A percentile compares a stretch with the other conserved stretches of the same genome.
Conservation (phyloP, 1,140 invertebrate species). For the Cepaea nemoralis region DNA sequence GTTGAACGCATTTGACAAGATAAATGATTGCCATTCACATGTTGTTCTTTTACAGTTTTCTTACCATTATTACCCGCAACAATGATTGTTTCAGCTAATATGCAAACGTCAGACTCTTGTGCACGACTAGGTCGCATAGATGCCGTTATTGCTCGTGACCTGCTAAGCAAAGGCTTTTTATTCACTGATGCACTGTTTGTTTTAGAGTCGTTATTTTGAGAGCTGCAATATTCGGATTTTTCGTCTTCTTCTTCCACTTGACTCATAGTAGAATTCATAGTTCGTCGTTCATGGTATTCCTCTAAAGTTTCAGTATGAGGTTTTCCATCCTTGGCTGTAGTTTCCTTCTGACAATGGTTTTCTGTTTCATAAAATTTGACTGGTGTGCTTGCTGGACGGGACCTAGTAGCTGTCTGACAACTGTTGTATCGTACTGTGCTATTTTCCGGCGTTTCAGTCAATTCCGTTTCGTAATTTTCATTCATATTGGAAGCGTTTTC, state of each 20-base stretch:
- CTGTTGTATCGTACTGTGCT: neutral
- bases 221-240: neutral
- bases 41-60: neutral
- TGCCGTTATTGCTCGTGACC: neutral
- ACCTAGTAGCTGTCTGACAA: neutral
- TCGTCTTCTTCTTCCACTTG: conserved; percentile 19
- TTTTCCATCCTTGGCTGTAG: neutral
- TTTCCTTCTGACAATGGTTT: neutral
- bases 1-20: neutral
- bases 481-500: conserved; percentile 38
- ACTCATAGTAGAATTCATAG: conserved; percentile 4
- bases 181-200: neutral
- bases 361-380: neutral
- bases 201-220: neutral
- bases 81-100: neutral
- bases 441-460: neutral
- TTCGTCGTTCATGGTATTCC: neutral
- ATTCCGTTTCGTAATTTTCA: neutral
- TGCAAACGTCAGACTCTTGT: neutral
- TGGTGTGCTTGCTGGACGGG: conserved; percentile 11
- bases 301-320: neutral
- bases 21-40: neutral
- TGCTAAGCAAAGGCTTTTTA: neutral
- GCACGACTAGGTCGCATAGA: neutral
- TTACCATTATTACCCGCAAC: neutral